Evolutionary conservation across 2,888 invertebrate species (phyloP), one percentile per base, ranked within the genome.

Genomic region (Tipula helvola): DNA sequence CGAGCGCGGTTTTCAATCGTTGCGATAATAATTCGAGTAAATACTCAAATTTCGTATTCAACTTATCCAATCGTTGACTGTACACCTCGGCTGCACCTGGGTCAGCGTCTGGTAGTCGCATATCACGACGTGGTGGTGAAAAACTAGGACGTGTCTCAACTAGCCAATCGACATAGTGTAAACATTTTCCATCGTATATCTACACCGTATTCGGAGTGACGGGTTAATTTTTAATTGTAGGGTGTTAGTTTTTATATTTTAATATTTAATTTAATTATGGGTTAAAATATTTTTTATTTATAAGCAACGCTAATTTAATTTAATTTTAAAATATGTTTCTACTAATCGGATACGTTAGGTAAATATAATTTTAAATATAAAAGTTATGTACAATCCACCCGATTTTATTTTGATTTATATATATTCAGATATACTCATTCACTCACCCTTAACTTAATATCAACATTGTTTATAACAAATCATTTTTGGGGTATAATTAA

Each of bases 111-210:
- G 90, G 89, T 86, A 90, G 90, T 87, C 91, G 90, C 87, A 91
- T 88, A 89, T 91, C 91, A 57, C 90, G 89, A 87, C 92, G 90
- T 86, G 92, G 91, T 87, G 91, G 91, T 83, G 91, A 91, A 89
- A 92, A 92, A 88, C 91, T 91, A 86, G 92, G 92, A 87, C 92
- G 90, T 87, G 90, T 90, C 88, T 92, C 92, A 52, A 91, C 89
- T 87, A 92, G 88, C 92, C 92, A 92, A 88, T 92, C 92, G 88
- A 91, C 90, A 88, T 91, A 92, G 88, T 91, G 91, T 88, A 91
- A 89, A 88, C 92, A 92, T 90, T 92, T 92, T 88, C 91, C 90
- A 88, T 92, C 91, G 89, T 91, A 92, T 89, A 92, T 92, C 92
- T 92, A 88, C 36, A 44, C 41, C 85, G 13, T 42, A 42, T 84